Percentiles rank a stretch among this genome's conserved stretches.
These are phyloP conservation scores for Nasonia vitripennis DNA, from an alignment of 1,140 invertebrate species.

Conservation along the genomic window DNA sequence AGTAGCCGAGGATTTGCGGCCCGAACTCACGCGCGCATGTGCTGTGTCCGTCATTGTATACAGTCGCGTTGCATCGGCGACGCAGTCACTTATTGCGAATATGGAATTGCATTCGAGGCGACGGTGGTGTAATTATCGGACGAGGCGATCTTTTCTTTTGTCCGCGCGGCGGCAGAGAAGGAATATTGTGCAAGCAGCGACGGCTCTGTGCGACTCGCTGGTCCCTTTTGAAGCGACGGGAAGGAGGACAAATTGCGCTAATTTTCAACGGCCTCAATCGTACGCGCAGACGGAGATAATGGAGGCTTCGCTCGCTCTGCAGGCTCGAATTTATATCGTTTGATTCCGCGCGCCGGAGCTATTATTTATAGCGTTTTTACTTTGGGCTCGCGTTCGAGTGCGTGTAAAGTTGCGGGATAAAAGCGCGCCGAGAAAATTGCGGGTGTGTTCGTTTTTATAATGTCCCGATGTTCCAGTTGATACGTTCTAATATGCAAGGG, in stretches of 20 bases:
- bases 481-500: no score
- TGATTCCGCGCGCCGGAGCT: no score
- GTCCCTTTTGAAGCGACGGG: slow-evolving; percentile 25
- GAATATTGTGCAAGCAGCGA: background rate
- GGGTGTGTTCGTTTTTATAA: no score
- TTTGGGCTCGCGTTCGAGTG: no score
- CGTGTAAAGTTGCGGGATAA: no score
- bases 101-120: background rate
- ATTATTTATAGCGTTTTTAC: no score
- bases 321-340: background rate
- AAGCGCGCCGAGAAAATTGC: no score
- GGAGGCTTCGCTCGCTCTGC: background rate
- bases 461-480: no score
- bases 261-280: slow-evolving; percentile 24
- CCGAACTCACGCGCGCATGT: slow-evolving; percentile 45
- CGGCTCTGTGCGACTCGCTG: no score
- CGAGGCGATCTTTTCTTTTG: slow-evolving; percentile 43
- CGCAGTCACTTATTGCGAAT: background rate
- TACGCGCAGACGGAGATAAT: background rate
- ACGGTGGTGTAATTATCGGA: slow-evolving; percentile 51
- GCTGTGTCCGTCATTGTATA: slow-evolving; percentile 10
- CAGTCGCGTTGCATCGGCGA: background rate
- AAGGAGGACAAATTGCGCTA: slow-evolving; percentile 27
- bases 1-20: slow-evolving; percentile 60
- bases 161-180: background rate